Percentiles rank a stretch among this genome's conserved stretches.
Conservation (phyloP, 2,797 vertebrate genomes). For the Triplophysa yarkandensis region DNA sequence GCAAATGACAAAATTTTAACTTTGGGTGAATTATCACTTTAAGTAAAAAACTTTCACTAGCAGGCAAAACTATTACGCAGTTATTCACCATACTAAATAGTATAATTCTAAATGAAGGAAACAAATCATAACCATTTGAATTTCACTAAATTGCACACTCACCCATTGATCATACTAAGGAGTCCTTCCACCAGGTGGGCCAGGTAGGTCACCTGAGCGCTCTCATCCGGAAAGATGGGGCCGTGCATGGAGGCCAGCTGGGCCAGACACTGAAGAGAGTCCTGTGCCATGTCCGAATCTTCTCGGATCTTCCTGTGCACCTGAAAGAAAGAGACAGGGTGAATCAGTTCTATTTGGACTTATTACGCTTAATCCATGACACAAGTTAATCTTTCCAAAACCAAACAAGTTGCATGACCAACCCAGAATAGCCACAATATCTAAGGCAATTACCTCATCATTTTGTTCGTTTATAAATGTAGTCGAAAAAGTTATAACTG, state of each 20-base stretch:
- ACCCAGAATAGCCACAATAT: neutral
- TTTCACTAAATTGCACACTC: conserved; percentile 66
- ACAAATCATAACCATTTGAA: neutral
- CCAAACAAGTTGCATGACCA: neutral
- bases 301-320: conserved; percentile 98
- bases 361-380: neutral
- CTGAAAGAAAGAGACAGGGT: conserved; percentile 70
- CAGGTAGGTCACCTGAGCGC: conserved; percentile 95
- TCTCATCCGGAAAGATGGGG: conserved; percentile 94
- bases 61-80: neutral
- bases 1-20: too few relatives aligned
- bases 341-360: neutral
- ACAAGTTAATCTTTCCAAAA: neutral
- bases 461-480: too few relatives aligned
- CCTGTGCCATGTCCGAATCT: conserved; percentile 99
- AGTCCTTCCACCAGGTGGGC: conserved; percentile 97
- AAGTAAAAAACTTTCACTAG: neutral
- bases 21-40: too few relatives aligned
- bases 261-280: conserved; percentile 96
- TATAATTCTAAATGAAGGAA: neutral
- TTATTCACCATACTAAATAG: neutral
- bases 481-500: too few relatives aligned
- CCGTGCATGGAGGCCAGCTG: conserved; percentile 97
- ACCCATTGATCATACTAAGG: conserved; percentile 98
- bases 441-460: neutral